Conservation (phyloP, 2,888 invertebrate genomes). For the Lasioglossum leucozonium region DNA sequence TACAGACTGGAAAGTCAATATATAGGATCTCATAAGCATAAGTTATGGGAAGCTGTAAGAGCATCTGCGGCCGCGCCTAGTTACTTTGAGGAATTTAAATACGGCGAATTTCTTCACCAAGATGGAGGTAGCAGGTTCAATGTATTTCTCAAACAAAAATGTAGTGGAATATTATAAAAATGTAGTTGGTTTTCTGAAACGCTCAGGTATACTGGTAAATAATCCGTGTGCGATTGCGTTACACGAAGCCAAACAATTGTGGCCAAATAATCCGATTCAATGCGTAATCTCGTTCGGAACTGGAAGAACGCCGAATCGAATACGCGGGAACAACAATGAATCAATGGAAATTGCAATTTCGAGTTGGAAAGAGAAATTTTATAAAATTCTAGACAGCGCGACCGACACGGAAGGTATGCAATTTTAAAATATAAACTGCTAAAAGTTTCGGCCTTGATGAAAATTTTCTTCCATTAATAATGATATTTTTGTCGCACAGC, state of each 20-base stretch:
- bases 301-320: conserved; percentile 86
- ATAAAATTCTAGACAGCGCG: conserved; percentile 93
- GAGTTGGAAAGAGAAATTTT: conserved; percentile 92
- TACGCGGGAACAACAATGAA: conserved; percentile 64
- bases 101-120: conserved; percentile 88
- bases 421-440: neutral
- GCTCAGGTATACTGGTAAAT: conserved; percentile 92
- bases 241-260: conserved; percentile 93
- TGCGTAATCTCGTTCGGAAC: conserved; percentile 95
- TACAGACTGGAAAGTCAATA: conserved; percentile 89
- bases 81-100: conserved; percentile 93
- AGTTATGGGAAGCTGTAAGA: conserved; percentile 93
- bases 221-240: conserved; percentile 95
- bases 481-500: conserved; percentile 84
- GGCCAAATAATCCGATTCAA: conserved; percentile 90
- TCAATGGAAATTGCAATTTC: conserved; percentile 83
- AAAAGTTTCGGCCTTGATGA: neutral
- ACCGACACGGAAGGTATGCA: conserved; percentile 92
- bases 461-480: conserved; percentile 5
- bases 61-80: conserved; percentile 97
- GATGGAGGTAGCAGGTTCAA: conserved; percentile 85
- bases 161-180: neutral
- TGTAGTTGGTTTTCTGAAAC: conserved; percentile 86
- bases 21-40: conserved; percentile 89
- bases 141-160: neutral